Evolutionary conservation across 2,888 invertebrate genomes (phyloP).

Genomic region (Cantharis lateralis): DNA sequence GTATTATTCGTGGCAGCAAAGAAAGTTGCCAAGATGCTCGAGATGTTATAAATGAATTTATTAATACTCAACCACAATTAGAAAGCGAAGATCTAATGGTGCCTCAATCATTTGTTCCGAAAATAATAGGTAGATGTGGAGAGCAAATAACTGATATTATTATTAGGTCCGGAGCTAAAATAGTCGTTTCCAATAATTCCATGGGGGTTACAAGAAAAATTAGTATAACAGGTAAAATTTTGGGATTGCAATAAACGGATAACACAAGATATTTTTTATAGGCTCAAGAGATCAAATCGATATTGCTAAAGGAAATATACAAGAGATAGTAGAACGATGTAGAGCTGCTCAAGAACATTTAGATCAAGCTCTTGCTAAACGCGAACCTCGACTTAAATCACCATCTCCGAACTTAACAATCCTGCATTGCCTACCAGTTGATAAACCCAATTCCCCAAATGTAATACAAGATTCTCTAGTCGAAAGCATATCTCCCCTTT

Average conservation of each 20-base stretch:
- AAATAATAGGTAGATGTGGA: constrained; percentile 77
- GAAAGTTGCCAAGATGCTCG: constrained; percentile 75
- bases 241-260: background rate
- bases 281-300: constrained; percentile 79
- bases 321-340: constrained; percentile 67
- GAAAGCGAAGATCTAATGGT: constrained; percentile 70
- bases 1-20: constrained; percentile 71
- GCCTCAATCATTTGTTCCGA: constrained; percentile 68
- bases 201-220: constrained; percentile 40
- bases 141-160: constrained; percentile 74
- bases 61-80: constrained; percentile 70
- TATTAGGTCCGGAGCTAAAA: constrained; percentile 72
- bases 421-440: constrained; percentile 45
- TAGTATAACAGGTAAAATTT: constrained; percentile 45
- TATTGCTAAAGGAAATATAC: constrained; percentile 72
- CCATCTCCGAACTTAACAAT: constrained; percentile 35
- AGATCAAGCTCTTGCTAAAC: constrained; percentile 56
- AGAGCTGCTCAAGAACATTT: constrained; percentile 54
- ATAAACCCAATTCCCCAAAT: constrained; percentile 42
- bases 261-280: constrained; percentile 29
- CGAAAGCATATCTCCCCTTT: constrained; percentile 46
- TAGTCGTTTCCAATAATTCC: constrained; percentile 58
- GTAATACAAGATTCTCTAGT: constrained; percentile 43
- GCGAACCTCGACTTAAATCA: constrained; percentile 58
- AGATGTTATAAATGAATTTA: constrained; percentile 68